Evolutionary conservation across 2,888 invertebrate species (phyloP), one percentile per base, ranked within the genome.

Genomic region (Mythimna ferrago): DNA sequence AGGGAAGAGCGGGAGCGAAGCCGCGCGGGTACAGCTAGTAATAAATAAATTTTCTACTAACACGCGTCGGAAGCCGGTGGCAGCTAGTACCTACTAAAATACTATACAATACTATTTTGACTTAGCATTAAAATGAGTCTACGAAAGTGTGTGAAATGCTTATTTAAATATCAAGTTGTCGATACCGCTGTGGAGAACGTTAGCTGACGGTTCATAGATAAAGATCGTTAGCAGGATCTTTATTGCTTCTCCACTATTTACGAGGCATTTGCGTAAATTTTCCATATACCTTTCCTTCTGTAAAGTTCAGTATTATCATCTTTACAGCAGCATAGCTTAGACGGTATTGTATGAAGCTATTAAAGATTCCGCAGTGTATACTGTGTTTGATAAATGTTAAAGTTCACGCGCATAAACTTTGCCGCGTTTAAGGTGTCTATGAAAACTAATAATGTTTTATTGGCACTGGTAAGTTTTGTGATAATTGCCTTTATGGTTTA

Each of bases 141-240:
- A 80, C 67, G 83, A 73, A 83, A 85, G 76, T 80, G 70, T 85
- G 76, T 76, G 85, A 85, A 85, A 83, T 82, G 75, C 73, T 76
- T 80, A 81, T 86, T 81, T 80, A 81, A 86, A 84, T 86, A 86
- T 71, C 65, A 70, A 73, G 51, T 72, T 61, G 66, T 63, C 70
- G 66, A 78, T 84, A 78, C 78, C 84, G 71, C 66, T 77, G 58
- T 44, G 21, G 67, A 72, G 67, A 82, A 51, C 70, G 81, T 71
- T 73, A 70, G 73, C 74, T 69, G 74, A 71, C 65, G 64, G 81
- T 74, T 60, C 48, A 66, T 57, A 75, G 82, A 86, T 86, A 82
- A 73, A 78, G 73, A 80, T 80, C 79, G 71, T 86, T 81, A 84
- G 79, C 58, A 80, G 80, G 65, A 80, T 79, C 68, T 85, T 81